phyloP scores from a whole-genome alignment of 2,113 vertebrate species.

The Vulpes ferrilata region DNA sequence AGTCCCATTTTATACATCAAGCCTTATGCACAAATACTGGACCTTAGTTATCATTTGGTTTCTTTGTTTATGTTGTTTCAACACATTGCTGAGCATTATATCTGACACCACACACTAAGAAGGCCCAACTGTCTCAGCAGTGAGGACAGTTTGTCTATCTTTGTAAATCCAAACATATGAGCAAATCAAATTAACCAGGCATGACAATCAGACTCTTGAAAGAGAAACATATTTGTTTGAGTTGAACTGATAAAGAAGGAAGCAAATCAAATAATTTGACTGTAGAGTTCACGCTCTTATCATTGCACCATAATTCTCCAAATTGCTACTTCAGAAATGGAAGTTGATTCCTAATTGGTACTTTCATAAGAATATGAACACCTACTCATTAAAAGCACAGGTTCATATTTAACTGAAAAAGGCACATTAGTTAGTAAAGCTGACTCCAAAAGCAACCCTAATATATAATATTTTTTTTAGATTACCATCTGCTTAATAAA shows the following conservation, averaged over 20 bases:
- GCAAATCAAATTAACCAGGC: constrained; percentile 10
- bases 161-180: not conserved
- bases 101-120: not conserved
- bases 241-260: constrained; percentile 8
- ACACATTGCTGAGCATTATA: not conserved
- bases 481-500: not conserved
- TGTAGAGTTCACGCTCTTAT: not conserved
- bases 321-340: constrained; percentile 21
- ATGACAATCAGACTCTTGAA: not conserved
- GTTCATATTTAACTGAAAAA: not conserved
- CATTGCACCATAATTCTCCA: not conserved
- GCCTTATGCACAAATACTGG: not conserved
- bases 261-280: constrained; percentile 24
- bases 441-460: not conserved
- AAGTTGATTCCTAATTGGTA: not conserved
- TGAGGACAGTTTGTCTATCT: not conserved
- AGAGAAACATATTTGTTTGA: not conserved
- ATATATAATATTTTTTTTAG: not conserved
- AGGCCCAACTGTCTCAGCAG: not conserved
- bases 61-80: not conserved
- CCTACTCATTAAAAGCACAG: constrained; percentile 13
- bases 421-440: not conserved
- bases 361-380: not conserved
- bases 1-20: not conserved
- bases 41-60: not conserved